These are phyloP conservation scores for Urocolius indicus DNA, from an alignment of 2,113 vertebrate species.

Conservation along the genomic window DNA sequence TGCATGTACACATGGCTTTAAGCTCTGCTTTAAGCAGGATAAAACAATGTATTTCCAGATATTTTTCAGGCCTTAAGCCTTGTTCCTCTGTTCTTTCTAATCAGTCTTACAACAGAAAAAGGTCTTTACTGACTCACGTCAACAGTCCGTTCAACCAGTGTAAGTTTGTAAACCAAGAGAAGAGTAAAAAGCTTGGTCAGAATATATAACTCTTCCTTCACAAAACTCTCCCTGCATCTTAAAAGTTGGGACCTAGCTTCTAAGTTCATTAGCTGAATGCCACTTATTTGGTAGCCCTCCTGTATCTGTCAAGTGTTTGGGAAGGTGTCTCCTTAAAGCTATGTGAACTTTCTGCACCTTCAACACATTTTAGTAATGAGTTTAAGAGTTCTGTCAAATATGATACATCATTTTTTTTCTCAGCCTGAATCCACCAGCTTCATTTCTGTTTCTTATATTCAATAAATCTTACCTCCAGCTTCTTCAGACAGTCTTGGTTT, in stretches of 20 bases:
- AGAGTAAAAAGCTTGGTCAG: neutral
- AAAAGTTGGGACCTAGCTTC: neutral
- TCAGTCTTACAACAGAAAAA: neutral
- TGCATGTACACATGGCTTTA: neutral
- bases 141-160: neutral
- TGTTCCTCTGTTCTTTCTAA: neutral
- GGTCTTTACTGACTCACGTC: neutral
- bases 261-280: neutral
- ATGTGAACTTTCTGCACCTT: neutral
- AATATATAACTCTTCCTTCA: neutral
- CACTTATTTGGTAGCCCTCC: neutral
- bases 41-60: neutral
- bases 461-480: neutral
- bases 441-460: neutral
- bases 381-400: neutral
- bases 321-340: neutral
- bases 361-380: neutral
- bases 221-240: neutral
- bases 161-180: neutral
- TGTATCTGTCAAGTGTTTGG: neutral
- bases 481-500: neutral
- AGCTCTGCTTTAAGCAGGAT: neutral
- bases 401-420: neutral
- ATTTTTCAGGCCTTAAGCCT: neutral
- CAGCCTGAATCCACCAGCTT: neutral